Base-by-base conservation (phyloP, 2,888 invertebrate species). In the Eupithecia subfuscata region DNA sequence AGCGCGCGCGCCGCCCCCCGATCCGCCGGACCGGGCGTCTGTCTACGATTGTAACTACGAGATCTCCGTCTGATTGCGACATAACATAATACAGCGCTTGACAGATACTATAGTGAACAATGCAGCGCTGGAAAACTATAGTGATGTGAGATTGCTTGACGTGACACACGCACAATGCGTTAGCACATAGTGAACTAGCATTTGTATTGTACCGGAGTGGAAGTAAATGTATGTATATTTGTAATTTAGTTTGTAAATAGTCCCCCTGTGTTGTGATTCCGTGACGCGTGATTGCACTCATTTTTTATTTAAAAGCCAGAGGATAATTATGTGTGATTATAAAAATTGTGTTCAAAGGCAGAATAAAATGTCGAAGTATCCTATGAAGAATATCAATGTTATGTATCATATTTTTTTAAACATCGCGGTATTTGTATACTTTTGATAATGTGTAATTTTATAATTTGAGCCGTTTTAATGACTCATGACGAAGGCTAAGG, bases 31-130 rank as follows among this genome's bases (percentile, higher is more conserved):
- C 91, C 97, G 98, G 85, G 97, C 97, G 86, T 98, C 98, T 92
- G 97, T 98, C 82, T 98, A 98, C 93, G 98, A 98, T 92, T 98
- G 98, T 97, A 98, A 98, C 95, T 98, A 98, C 93, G 98, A 98
- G 94, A 98, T 98, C 95, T 98, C 98, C 84, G 98, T 98, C 96
- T 98, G 97, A 97, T 81, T 68, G 76, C 56, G 69, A 70, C 70
- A 69, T 25, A 70, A 74, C 69, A 71, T 70, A 72, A 37, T 70
- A 0, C 37, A 67, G 37, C 65, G 34, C 65, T 67, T 12, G 34
- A 37, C 5, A n/a, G 18, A 67, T 12, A n/a, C n/a, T 67, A 37
- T 67, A 40, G 65, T 67, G 65, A 67, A 64, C 64, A 9, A 34
- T 64, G 11, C 40, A 64, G 40, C 40, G 37, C 65, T 67, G 37